phyloP scores from a whole-genome alignment of 2,797 vertebrate species.

The Acrocephalus scirpaceus region DNA sequence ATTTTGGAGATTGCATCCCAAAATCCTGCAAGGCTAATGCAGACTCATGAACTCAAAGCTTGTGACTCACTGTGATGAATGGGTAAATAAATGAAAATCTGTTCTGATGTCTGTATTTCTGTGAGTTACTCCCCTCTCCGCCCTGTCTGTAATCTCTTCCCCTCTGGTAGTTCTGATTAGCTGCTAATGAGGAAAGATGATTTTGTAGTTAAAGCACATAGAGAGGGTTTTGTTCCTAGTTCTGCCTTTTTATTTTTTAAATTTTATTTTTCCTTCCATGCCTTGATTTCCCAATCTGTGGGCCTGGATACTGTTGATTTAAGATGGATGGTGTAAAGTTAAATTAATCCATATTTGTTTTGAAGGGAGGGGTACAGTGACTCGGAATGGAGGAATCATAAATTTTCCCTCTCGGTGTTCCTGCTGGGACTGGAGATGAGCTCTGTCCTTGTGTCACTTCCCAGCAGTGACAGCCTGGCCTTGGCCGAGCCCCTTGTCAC shows the following conservation, averaged over 20 bases:
- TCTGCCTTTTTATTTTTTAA: neutral
- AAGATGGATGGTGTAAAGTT: neutral
- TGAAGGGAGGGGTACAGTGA: neutral
- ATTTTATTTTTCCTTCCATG: neutral
- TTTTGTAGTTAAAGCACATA: constrained; percentile 39
- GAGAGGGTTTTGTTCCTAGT: neutral
- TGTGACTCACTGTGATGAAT: neutral
- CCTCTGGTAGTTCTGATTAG: constrained; percentile 56
- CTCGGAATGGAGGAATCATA: neutral
- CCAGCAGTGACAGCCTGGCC: neutral
- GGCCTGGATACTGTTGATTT: neutral
- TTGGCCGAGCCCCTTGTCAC: neutral
- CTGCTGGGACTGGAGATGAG: neutral
- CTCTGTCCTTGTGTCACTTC: rapidly evolving
- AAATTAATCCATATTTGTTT: neutral
- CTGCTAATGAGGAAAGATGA: constrained; percentile 53
- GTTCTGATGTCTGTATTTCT: constrained; percentile 52
- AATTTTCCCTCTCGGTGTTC: neutral
- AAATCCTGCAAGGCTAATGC: neutral
- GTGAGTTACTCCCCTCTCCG: constrained; percentile 23
- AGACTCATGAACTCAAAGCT: neutral
- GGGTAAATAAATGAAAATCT: constrained; percentile 16
- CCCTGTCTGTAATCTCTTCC: constrained; percentile 52
- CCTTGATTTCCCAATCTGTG: constrained; percentile 2
- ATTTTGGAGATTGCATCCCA: neutral